phyloP scores from a whole-genome alignment of 1,140 invertebrate species.

The Cecropterus lyciades region DNA sequence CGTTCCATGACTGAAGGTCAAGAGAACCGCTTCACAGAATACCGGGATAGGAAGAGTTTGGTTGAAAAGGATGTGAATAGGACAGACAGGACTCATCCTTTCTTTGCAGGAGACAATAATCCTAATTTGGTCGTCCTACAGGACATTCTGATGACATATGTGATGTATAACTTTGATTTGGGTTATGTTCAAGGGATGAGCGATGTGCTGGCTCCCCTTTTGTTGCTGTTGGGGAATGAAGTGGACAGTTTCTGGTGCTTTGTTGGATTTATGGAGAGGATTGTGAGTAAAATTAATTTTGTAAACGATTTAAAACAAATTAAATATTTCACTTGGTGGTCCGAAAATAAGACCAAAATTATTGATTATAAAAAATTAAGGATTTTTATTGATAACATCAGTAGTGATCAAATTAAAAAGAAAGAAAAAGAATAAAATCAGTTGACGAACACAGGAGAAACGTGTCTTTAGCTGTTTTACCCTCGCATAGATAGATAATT shows the following conservation, averaged over 20 bases:
- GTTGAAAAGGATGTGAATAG: constrained; percentile 99
- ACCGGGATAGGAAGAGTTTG: constrained; percentile 95
- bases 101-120: constrained; percentile 96
- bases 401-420: too few species aligned
- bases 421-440: too few species aligned
- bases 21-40: constrained; percentile 94
- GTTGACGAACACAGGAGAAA: too few species aligned
- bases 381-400: too few species aligned
- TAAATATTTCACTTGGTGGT: too few species aligned
- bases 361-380: too few species aligned
- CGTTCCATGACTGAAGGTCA: constrained; percentile 94
- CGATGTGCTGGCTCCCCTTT: constrained; percentile 96
- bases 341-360: too few species aligned
- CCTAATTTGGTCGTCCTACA: constrained; percentile 93
- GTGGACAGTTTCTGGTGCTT: constrained; percentile 99
- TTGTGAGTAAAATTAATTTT: constrained; percentile 86
- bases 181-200: constrained; percentile 99
- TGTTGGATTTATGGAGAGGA: constrained; percentile 98
- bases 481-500: too few species aligned
- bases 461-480: too few species aligned
- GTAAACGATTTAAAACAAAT: neutral
- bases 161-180: constrained; percentile 99
- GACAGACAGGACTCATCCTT: constrained; percentile 96
- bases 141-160: constrained; percentile 99
- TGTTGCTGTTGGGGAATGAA: constrained; percentile 96